A percentile compares a stretch with the other conserved stretches of the same genome.
phyloP scores from a whole-genome alignment of 1,140 invertebrate species.

The Aethina tumida region DNA sequence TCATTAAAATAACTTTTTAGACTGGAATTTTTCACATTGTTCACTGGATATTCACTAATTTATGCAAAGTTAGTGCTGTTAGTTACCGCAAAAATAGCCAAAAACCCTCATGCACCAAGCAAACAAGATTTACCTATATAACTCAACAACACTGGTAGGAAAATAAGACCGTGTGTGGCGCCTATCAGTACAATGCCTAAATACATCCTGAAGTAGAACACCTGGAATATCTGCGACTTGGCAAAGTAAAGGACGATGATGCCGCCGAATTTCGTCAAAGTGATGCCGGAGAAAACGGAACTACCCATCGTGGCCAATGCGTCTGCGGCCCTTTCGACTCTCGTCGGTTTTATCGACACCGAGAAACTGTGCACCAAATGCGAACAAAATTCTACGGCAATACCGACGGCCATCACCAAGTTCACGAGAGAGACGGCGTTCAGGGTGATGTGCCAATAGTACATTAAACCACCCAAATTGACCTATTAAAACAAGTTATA shows the following conservation, averaged over 20 bases:
- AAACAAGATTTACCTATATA: constrained; percentile 73
- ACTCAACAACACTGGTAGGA: constrained; percentile 91
- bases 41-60: neutral
- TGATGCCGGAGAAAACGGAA: constrained; percentile 95
- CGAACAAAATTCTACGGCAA: constrained; percentile 97
- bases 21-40: neutral
- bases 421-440: constrained; percentile 98
- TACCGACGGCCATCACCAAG: constrained; percentile 97
- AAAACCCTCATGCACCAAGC: constrained; percentile 2
- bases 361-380: constrained; percentile 92
- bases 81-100: neutral
- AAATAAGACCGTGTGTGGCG: constrained; percentile 91
- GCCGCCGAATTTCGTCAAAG: constrained; percentile 92
- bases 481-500: too few species aligned
- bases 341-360: constrained; percentile 57
- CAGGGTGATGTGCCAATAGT: constrained; percentile 89
- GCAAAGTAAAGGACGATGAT: constrained; percentile 92
- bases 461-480: constrained; percentile 94
- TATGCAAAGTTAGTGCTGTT: neutral
- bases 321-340: constrained; percentile 68
- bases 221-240: constrained; percentile 93
- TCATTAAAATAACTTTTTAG: too few species aligned
- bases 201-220: constrained; percentile 99
- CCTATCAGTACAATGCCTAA: constrained; percentile 92
- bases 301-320: constrained; percentile 87